Percentiles rank a stretch among this genome's conserved stretches.
phyloP scores from a whole-genome alignment of 2,113 vertebrate species.

The Sturnira hondurensis region DNA sequence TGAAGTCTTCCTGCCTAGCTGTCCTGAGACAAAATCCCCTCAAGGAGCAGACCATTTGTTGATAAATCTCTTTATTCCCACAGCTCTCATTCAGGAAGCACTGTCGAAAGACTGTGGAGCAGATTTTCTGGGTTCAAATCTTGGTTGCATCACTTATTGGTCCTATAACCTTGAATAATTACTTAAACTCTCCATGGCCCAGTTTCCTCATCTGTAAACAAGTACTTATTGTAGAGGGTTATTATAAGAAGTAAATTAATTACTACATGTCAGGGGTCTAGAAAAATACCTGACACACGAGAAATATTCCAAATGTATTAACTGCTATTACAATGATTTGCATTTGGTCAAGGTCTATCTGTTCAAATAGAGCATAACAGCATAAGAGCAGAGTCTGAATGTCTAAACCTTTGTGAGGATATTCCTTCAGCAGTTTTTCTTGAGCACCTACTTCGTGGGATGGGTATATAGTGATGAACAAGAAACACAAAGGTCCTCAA shows the following conservation, averaged over 20 bases:
- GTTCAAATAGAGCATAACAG: neutral
- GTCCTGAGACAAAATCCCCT: neutral
- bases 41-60: neutral
- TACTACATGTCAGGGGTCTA: neutral
- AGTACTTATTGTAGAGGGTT: neutral
- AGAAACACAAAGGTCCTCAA: neutral
- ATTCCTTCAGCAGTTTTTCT: neutral
- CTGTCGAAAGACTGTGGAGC: neutral
- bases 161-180: neutral
- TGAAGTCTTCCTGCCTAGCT: neutral
- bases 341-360: neutral
- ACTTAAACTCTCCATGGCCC: neutral
- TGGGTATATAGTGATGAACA: neutral
- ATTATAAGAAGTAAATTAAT: conserved; percentile 6
- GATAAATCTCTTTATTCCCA: neutral
- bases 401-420: neutral
- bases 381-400: neutral
- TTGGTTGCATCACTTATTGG: neutral
- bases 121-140: neutral
- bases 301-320: neutral
- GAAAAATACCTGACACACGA: neutral
- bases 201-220: neutral
- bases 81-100: neutral
- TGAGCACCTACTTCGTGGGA: neutral
- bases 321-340: neutral